Evolutionary conservation across 2,113 vertebrate species (phyloP).

Genomic region (Carlito syrichta): DNA sequence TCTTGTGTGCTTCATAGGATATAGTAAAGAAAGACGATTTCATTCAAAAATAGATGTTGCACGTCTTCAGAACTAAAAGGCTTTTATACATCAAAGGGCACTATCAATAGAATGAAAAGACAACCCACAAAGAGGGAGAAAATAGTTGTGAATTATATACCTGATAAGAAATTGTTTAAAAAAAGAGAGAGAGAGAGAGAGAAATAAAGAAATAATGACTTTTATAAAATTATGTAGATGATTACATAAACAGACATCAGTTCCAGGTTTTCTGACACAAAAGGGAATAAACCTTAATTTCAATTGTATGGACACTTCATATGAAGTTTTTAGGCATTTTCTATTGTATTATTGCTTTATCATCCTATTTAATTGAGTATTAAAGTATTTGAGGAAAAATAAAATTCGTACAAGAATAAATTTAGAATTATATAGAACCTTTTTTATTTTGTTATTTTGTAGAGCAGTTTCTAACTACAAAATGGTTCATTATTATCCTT

Average conservation of each 20-base stretch:
- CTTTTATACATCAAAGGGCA: neutral
- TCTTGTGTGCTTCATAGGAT: neutral
- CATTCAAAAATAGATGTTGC: neutral
- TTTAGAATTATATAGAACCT: neutral
- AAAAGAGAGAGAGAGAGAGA: neutral
- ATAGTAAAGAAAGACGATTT: neutral
- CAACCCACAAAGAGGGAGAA: neutral
- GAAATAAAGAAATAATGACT: neutral
- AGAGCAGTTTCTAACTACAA: neutral
- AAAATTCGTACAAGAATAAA: neutral
- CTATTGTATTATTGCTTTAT: neutral
- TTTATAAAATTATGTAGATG: neutral
- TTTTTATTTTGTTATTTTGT: neutral
- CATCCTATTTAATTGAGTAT: neutral
- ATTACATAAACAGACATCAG: neutral
- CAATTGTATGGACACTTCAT: neutral
- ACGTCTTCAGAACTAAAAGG: neutral
- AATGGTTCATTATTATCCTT: neutral
- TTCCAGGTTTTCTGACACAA: neutral
- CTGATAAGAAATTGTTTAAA: neutral
- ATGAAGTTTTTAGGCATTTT: neutral
- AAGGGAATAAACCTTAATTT: neutral
- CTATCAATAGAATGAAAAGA: neutral
- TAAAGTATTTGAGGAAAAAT: neutral
- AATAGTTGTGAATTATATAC: neutral